Base-by-base conservation (phyloP, 2,888 invertebrate species). In the Drosophila anomalata region DNA sequence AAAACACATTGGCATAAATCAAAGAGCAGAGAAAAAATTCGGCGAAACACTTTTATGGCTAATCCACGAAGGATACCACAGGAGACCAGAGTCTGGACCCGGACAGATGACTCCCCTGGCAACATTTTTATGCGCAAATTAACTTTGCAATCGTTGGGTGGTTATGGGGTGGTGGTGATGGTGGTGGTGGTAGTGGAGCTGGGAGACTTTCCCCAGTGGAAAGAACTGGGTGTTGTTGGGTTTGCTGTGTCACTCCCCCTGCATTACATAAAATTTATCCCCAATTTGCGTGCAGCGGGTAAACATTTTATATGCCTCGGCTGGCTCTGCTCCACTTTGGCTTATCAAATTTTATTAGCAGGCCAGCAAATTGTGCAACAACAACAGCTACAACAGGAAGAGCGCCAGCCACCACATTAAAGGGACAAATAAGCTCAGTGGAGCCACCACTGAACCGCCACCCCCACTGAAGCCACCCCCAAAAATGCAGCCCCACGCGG, bases 271-370 rank as follows among this genome's bases (percentile, higher is more conserved):
- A 84, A 85, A 80, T 85, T 77, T 85, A 89, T 89, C 84, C 89
- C 85, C 89, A 89, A 87, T 84, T 89, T 89, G 89, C 90, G 89
- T 90, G 90, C 89, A 89, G 73, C 77, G 78, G 67, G 75, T 70
- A 78, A 79, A 88, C 84, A 87, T 86, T 86, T 87, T 83, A 82
- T 83, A 77, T 71, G 54, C 33, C 51, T 39, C 47, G 59, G 55
- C 47, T 54, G 55, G 57, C 59, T 75, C 76, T 73, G 78, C 82
- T 71, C 72, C 83, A 78, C 82, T 79, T 80, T 85, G 76, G 87
- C 85, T 85, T 85, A 85, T 87, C 80, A 85, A 79, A 82, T 82
- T 85, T 84, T 82, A 87, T 85, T 85, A 82, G 87, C 85, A 78
- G 85, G 66, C 78, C 76, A 66, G 82, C 82, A 83, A 85, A 85